These are phyloP conservation scores for Amphiprion percula DNA, from an alignment of 2,113 vertebrate species.

Conservation along the genomic window DNA sequence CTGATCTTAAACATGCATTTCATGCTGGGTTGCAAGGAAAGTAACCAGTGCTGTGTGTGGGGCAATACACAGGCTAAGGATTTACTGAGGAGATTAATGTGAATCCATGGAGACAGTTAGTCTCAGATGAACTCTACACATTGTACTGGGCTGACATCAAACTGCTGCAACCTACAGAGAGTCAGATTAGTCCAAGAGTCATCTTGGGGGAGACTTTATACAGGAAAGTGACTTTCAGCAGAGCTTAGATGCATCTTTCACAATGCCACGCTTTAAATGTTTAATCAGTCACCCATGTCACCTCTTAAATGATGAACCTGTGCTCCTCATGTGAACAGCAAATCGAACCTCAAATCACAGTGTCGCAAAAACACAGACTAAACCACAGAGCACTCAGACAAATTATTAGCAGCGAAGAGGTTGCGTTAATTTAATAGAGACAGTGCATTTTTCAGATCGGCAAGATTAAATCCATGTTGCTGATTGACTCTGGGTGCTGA, in stretches of 20 bases:
- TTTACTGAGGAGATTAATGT: slow-evolving; percentile 48
- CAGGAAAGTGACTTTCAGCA: not conserved
- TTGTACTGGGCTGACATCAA: slow-evolving; percentile 25
- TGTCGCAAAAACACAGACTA: slow-evolving; percentile 3
- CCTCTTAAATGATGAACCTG: not conserved
- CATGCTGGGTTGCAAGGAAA: slow-evolving; percentile 5
- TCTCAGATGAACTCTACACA: slow-evolving; percentile 26
- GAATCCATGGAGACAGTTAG: slow-evolving; percentile 27
- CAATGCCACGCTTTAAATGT: not conserved
- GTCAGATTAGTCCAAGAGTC: slow-evolving; percentile 23
- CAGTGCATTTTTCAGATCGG: slow-evolving; percentile 29
- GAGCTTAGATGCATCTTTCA: not conserved
- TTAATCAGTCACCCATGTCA: not conserved
- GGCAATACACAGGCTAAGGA: slow-evolving; percentile 17
- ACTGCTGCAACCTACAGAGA: slow-evolving; percentile 30
- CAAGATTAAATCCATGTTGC: slow-evolving; percentile 55
- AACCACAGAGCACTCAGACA: slow-evolving; percentile 12
- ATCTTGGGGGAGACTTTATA: not conserved
- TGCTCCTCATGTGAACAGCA: not conserved
- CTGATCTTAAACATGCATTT: slow-evolving; percentile 9
- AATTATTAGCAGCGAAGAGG: slow-evolving; percentile 41
- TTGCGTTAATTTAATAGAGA: slow-evolving; percentile 44
- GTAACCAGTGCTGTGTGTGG: slow-evolving; percentile 2
- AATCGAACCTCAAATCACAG: slow-evolving; percentile 17
- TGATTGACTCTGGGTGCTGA: slow-evolving; percentile 34